phyloP scores from a whole-genome alignment of 1,140 invertebrate species.

The Ostrea edulis region DNA sequence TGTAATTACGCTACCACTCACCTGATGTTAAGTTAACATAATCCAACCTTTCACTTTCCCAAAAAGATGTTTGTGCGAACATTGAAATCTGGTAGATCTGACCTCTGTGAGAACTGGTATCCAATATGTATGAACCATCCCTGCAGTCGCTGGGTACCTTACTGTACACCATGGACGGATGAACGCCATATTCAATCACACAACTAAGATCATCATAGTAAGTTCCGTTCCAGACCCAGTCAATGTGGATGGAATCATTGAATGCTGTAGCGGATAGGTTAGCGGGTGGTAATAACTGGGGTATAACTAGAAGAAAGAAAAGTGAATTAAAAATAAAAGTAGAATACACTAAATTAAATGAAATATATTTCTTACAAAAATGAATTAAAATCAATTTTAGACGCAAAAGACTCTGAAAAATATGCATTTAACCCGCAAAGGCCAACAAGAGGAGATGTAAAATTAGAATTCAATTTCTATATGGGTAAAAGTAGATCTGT shows the following conservation, averaged over 20 bases:
- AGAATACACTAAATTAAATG: background rate
- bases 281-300: background rate
- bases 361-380: too few species aligned
- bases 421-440: too few species aligned
- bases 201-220: background rate
- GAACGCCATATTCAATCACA: background rate
- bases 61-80: background rate
- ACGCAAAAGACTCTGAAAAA: too few species aligned
- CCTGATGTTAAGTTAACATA: background rate
- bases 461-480: background rate
- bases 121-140: background rate
- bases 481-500: background rate
- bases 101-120: background rate
- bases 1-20: background rate
- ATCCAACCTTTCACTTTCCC: constrained; percentile 17
- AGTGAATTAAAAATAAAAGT: background rate
- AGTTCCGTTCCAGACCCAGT: background rate
- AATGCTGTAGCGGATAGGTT: background rate
- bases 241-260: background rate
- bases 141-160: background rate
- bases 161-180: background rate
- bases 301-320: background rate
- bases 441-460: too few species aligned
- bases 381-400: too few species aligned
- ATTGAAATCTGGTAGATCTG: background rate